phyloP scores from a whole-genome alignment of 2,797 vertebrate genomes.

The Urocyon cinereoargenteus region DNA sequence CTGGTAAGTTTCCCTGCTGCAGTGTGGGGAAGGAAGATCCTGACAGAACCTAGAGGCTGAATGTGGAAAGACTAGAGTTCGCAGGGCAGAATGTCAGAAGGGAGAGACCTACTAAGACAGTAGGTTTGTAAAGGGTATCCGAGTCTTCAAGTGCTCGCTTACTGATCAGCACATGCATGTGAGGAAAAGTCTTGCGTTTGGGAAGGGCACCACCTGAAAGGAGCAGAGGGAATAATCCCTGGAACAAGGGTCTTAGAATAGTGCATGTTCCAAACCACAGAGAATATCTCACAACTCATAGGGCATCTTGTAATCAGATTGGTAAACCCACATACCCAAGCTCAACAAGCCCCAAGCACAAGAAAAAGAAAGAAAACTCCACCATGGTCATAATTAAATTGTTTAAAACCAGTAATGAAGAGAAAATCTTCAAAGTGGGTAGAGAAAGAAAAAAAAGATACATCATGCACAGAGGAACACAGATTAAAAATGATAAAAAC shows the following conservation, averaged over 20 bases:
- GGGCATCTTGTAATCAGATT: not conserved
- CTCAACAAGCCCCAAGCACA: not conserved
- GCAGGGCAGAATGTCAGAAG: not conserved
- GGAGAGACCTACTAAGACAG: not conserved
- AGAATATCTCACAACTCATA: not conserved
- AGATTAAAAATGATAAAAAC: constrained; percentile 21
- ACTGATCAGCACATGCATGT: not conserved
- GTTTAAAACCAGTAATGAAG: not conserved
- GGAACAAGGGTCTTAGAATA: not conserved
- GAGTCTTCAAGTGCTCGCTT: not conserved
- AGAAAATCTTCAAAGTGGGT: not conserved
- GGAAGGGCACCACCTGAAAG: not conserved
- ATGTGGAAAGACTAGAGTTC: not conserved
- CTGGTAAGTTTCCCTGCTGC: not conserved
- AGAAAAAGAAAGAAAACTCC: not conserved
- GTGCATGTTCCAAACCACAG: not conserved
- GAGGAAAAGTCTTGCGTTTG: not conserved
- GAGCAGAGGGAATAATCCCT: not conserved
- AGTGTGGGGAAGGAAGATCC: not conserved
- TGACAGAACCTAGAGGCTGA: not conserved
- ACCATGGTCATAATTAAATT: not conserved
- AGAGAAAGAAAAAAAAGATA: not conserved
- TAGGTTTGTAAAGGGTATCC: not conserved
- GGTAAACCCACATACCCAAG: not conserved
- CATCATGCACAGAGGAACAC: not conserved